Conservation (phyloP, 2,113 vertebrate genomes). For the Mastomys natalensis region DNA sequence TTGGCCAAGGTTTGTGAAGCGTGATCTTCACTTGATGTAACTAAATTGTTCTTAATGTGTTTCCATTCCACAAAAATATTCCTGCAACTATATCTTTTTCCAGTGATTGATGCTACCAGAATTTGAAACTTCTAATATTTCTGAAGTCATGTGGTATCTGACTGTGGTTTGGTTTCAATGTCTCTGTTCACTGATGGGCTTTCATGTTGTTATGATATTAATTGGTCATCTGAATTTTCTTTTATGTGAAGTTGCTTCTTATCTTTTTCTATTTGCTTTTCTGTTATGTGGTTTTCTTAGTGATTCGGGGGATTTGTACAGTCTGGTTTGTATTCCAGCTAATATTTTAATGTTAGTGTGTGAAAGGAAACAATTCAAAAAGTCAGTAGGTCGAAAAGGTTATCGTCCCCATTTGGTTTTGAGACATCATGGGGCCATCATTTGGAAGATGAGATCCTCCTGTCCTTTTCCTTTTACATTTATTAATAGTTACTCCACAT, state of each 20-base stretch:
- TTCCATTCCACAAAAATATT: neutral
- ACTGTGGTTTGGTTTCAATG: neutral
- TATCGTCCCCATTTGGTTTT: neutral
- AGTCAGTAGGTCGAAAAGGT: neutral
- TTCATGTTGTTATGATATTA: conserved; percentile 7
- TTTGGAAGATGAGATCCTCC: neutral
- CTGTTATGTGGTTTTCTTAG: neutral
- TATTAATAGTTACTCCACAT: neutral
- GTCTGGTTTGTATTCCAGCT: neutral
- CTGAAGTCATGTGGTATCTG: neutral
- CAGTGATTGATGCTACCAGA: neutral
- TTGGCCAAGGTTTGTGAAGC: neutral
- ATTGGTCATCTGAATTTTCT: neutral
- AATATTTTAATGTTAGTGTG: neutral
- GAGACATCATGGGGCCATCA: neutral
- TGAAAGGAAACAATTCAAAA: neutral
- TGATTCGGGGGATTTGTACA: neutral
- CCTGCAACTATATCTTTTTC: neutral
- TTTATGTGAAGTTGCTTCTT: conserved; percentile 30
- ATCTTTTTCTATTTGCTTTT: neutral
- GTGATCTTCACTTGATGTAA: neutral
- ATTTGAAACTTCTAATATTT: conserved; percentile 6
- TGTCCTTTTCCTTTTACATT: neutral
- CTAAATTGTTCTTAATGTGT: neutral
- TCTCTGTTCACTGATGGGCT: conserved; percentile 14